These are phyloP conservation scores for Pitta sordida DNA, from an alignment of 2,113 vertebrate genomes.

Conservation along the genomic window DNA sequence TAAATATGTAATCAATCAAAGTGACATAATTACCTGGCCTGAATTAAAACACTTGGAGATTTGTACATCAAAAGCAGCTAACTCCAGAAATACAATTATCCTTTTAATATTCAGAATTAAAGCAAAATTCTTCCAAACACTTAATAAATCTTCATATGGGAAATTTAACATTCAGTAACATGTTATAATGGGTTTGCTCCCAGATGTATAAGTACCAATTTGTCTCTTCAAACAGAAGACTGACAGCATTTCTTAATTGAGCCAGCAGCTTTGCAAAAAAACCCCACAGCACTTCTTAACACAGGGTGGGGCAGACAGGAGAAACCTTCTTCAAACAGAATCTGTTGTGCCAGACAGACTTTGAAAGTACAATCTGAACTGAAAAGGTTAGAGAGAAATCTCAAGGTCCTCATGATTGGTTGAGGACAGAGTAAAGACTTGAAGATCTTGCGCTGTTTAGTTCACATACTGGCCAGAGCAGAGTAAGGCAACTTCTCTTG, in stretches of 20 bases:
- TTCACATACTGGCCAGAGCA: background rate
- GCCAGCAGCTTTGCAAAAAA: background rate
- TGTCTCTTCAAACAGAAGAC: constrained; percentile 15
- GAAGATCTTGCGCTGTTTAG: background rate
- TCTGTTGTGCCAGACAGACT: background rate
- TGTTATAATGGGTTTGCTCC: constrained; percentile 20
- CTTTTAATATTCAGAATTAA: constrained; percentile 51
- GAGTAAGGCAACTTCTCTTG: background rate
- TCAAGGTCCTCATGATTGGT: background rate
- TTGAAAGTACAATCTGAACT: background rate
- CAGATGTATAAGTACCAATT: constrained; percentile 32
- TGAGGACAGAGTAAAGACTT: background rate
- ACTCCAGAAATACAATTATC: constrained; percentile 10
- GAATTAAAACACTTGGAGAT: background rate
- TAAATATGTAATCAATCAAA: constrained; percentile 52
- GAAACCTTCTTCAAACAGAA: background rate
- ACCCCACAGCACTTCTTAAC: background rate
- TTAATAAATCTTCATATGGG: constrained; percentile 40
- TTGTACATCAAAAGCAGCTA: background rate
- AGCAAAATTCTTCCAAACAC: constrained; percentile 17
- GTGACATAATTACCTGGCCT: background rate
- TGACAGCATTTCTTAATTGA: constrained; percentile 27
- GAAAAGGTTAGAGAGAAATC: background rate
- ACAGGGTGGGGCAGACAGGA: rapidly evolving
- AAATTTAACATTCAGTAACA: constrained; percentile 19